Evolutionary conservation across 2,113 vertebrate genomes (phyloP).

Genomic region (Corythornis madagascariensis): DNA sequence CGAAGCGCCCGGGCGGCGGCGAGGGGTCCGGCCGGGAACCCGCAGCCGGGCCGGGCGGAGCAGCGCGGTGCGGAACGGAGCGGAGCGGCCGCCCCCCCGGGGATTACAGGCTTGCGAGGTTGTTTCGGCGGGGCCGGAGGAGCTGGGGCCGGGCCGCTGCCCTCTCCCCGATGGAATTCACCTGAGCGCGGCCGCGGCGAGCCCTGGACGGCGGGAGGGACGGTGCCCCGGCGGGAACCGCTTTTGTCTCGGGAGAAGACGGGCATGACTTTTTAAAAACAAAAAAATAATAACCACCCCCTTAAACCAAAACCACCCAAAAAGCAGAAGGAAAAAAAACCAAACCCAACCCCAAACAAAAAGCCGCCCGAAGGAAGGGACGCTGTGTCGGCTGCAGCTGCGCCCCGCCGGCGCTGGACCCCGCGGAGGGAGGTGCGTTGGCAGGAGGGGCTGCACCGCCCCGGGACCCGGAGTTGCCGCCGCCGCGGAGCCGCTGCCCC

Average conservation of each 20-base stretch:
- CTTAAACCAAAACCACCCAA: neutral
- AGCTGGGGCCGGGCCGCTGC: neutral
- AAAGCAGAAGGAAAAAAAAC: neutral
- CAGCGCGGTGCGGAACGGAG: neutral
- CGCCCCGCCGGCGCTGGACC: neutral
- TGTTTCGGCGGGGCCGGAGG: neutral
- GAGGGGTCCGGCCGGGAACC: neutral
- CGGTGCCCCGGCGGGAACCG: neutral
- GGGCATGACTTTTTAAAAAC: slow-evolving; percentile 18
- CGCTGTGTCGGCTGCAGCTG: neutral
- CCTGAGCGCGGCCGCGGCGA: slow-evolving; percentile 15
- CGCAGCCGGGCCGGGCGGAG: neutral
- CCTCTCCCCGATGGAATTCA: slow-evolving; percentile 55
- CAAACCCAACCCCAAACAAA: neutral
- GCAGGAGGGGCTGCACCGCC: neutral
- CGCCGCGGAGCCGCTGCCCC: neutral
- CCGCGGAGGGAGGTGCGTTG: neutral
- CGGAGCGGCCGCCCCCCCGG: neutral
- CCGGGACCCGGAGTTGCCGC: slow-evolving; percentile 40
- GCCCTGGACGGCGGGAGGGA: neutral
- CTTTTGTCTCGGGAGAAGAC: neutral
- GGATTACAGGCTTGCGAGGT: slow-evolving; percentile 1
- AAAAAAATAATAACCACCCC: neutral
- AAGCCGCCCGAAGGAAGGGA: neutral
- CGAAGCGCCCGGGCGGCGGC: neutral